Evolutionary conservation across 2,888 invertebrate genomes (phyloP).

Genomic region (Myopa testacea): DNA sequence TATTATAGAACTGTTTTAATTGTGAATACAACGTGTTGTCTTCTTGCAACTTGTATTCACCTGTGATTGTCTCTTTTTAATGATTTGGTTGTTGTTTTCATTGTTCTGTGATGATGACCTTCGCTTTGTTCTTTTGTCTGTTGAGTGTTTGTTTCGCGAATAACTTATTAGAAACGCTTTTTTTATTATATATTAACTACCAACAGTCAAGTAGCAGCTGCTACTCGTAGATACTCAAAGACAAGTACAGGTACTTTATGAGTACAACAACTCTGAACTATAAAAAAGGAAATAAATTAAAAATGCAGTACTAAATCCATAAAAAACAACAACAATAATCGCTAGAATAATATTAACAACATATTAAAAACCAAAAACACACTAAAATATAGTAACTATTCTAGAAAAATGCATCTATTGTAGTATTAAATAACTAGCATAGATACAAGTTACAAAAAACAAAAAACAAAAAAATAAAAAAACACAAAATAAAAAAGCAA

Average conservation of each 20-base stretch:
- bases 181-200: not conserved
- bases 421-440: constrained; percentile 24
- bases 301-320: too few relatives aligned
- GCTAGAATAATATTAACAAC: too few relatives aligned
- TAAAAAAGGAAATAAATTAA: not conserved
- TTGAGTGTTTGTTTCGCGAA: not conserved
- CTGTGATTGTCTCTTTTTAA: not conserved
- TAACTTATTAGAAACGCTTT: not conserved
- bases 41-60: too few relatives aligned
- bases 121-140: not conserved
- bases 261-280: not conserved
- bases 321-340: constrained; percentile 35
- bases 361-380: too few relatives aligned
- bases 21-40: not conserved
- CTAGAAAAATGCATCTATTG: constrained; percentile 15
- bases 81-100: not conserved
- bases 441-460: not conserved
- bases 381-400: not conserved
- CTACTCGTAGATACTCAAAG: not conserved
- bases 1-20: not conserved
- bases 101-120: not conserved
- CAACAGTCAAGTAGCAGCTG: not conserved
- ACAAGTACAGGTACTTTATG: not conserved
- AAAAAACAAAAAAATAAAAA: constrained; percentile 38
- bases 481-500: constrained; percentile 46